A percentile compares a stretch with the other conserved stretches of the same genome.
These are phyloP conservation scores for Tiliacea citrago DNA, from an alignment of 2,888 invertebrate genomes.

Conservation along the genomic window DNA sequence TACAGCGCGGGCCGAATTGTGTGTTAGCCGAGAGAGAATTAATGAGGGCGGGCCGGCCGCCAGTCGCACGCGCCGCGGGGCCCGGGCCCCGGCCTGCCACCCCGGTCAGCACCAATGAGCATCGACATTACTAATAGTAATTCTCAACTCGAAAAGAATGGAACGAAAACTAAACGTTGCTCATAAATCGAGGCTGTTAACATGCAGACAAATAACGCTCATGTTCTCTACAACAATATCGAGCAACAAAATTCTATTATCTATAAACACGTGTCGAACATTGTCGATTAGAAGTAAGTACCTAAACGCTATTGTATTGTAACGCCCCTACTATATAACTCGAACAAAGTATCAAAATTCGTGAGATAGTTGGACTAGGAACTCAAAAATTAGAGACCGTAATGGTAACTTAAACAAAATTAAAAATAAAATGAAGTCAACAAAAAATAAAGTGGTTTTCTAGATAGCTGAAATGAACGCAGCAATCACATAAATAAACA, in stretches of 20 bases:
- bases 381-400: slow-evolving; percentile 37
- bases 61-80: slow-evolving; percentile 65
- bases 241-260: slow-evolving; percentile 32
- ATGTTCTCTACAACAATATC: slow-evolving; percentile 28
- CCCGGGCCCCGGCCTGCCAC: slow-evolving; percentile 42
- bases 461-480: slow-evolving; percentile 69
- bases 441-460: slow-evolving; percentile 71
- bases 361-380: slow-evolving; percentile 15
- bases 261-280: slow-evolving; percentile 35
- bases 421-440: slow-evolving; percentile 63
- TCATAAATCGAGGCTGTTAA: slow-evolving; percentile 41
- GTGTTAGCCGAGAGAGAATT: slow-evolving; percentile 76
- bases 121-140: slow-evolving; percentile 64
- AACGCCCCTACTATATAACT: not conserved
- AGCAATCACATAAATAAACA: slow-evolving; percentile 78
- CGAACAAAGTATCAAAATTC: not conserved
- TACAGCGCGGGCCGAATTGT: slow-evolving; percentile 76
- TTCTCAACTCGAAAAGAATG: slow-evolving; percentile 51
- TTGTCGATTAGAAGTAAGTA: slow-evolving; percentile 26
- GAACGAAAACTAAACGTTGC: slow-evolving; percentile 46
- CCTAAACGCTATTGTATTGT: slow-evolving; percentile 15
- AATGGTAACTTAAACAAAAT: slow-evolving; percentile 58
- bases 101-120: slow-evolving; percentile 62
- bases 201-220: slow-evolving; percentile 34
- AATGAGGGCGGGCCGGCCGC: slow-evolving; percentile 75